Conservation (phyloP, 1,140 invertebrate species). For the Scaptomyza montana region DNA sequence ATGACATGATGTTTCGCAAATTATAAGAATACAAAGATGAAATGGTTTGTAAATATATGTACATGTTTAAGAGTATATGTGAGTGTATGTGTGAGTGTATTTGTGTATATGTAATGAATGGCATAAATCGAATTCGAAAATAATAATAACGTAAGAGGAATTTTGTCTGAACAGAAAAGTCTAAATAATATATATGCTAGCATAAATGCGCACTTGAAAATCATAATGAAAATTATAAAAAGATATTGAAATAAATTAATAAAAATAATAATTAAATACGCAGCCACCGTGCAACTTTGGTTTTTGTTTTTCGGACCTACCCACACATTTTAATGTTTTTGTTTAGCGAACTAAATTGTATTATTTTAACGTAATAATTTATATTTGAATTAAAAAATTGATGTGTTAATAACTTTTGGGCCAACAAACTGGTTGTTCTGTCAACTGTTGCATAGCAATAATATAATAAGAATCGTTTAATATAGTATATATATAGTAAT, state of each 20-base stretch:
- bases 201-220: conserved; percentile 48
- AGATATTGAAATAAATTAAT: conserved; percentile 34
- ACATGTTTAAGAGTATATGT: not conserved
- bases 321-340: conserved; percentile 47
- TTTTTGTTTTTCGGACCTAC: conserved; percentile 61
- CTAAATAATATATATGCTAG: conserved; percentile 20
- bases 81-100: conserved; percentile 1
- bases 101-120: conserved; percentile 34
- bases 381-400: conserved; percentile 37
- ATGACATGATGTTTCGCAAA: conserved; percentile 48
- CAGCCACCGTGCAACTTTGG: conserved; percentile 82
- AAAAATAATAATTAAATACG: conserved; percentile 55
- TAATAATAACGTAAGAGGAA: conserved; percentile 73
- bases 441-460: conserved; percentile 75
- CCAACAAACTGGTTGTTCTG: conserved; percentile 71
- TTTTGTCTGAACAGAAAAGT: conserved; percentile 42
- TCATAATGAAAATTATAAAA: conserved; percentile 24
- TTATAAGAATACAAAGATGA: conserved; percentile 53
- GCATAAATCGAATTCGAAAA: conserved; percentile 72
- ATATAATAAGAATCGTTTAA: conserved; percentile 49
- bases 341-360: conserved; percentile 35
- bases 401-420: conserved; percentile 69
- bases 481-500: conserved; percentile 35
- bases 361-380: conserved; percentile 46
- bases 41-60: not conserved